These are phyloP conservation scores for Aplodontia rufa DNA, from an alignment of 2,113 vertebrate genomes.

Conservation along the genomic window DNA sequence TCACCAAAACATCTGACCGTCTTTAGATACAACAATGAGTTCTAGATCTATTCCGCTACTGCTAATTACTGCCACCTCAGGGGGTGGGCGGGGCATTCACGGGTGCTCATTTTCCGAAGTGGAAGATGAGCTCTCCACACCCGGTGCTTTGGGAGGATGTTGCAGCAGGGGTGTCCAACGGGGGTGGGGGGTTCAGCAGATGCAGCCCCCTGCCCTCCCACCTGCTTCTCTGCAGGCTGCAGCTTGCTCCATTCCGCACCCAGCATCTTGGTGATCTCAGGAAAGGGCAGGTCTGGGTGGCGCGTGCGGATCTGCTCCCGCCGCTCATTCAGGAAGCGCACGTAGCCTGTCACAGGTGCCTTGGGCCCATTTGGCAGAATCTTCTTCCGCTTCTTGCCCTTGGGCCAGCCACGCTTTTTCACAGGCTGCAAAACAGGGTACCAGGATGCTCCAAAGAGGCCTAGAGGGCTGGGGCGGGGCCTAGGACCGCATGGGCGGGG, in stretches of 20 bases:
- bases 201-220: background rate
- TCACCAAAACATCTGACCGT: background rate
- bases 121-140: background rate
- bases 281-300: conserved; percentile 95
- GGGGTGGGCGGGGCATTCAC: background rate
- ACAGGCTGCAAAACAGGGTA: conserved; percentile 85
- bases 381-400: conserved; percentile 99
- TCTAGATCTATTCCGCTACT: background rate
- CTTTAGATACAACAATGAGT: background rate
- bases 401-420: conserved; percentile 98
- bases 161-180: background rate
- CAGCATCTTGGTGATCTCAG: conserved; percentile 97
- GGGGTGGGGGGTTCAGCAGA: no score
- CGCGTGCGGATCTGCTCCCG: conserved; percentile 94
- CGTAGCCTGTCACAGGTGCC: conserved; percentile 95
- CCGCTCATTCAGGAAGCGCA: conserved; percentile 95
- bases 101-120: background rate
- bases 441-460: background rate
- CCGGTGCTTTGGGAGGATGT: background rate
- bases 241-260: conserved; percentile 97
- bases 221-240: conserved; percentile 93
- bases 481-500: background rate
- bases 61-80: background rate
- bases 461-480: background rate
- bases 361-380: conserved; percentile 97